These are phyloP conservation scores for Chaetodon trifascialis DNA, from an alignment of 2,113 vertebrate species.

Conservation along the genomic window DNA sequence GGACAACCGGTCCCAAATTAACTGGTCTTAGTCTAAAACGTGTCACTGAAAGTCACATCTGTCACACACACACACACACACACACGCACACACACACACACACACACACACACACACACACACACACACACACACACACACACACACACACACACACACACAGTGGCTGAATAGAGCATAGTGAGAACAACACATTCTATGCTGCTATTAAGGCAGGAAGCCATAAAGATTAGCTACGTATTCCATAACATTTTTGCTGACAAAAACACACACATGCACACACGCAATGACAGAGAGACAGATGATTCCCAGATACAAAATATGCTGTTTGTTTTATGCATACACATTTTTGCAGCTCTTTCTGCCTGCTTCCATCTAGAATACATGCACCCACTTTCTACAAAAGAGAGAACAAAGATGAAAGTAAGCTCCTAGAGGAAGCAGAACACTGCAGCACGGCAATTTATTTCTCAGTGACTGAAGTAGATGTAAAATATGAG, in stretches of 20 bases:
- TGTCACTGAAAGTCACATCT: too few relatives aligned
- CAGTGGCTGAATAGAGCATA: not conserved
- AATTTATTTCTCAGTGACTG: constrained; percentile 24
- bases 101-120: constrained; percentile 3
- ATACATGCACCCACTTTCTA: not conserved
- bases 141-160: constrained; percentile 3
- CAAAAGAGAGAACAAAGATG: constrained; percentile 29
- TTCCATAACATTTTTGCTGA: not conserved
- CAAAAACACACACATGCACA: not conserved
- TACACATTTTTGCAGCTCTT: constrained; percentile 2
- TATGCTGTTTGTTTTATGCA: constrained; percentile 10
- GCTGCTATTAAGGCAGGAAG: not conserved
- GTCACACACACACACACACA: too few relatives aligned
- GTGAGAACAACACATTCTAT: too few relatives aligned
- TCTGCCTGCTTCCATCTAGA: not conserved
- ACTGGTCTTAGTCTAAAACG: too few relatives aligned
- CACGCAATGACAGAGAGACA: not conserved
- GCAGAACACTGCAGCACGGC: constrained; percentile 3
- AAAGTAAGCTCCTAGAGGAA: constrained; percentile 14
- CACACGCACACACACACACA: not conserved
- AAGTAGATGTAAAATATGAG: not conserved
- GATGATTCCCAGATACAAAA: not conserved
- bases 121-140: not conserved
- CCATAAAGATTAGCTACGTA: not conserved
- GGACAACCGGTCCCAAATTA: too few relatives aligned